phyloP scores from a whole-genome alignment of 2,797 vertebrate species.

The Fistularia tabacaria region DNA sequence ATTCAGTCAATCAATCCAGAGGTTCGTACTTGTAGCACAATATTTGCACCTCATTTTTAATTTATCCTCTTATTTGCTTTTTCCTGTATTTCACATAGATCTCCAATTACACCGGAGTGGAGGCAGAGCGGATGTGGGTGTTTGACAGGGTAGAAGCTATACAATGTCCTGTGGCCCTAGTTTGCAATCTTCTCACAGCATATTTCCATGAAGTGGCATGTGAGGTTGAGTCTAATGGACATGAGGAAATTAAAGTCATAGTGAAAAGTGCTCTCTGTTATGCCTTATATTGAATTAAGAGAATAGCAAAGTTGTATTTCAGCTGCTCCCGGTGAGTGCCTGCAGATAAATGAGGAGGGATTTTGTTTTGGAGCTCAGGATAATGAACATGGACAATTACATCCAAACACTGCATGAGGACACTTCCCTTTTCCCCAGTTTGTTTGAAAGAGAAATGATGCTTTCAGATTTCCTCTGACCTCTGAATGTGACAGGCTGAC shows the following conservation, averaged over 20 bases:
- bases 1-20: no score
- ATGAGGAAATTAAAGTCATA: slow-evolving; percentile 60
- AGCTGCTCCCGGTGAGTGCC: slow-evolving; percentile 37
- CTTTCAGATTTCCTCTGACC: slow-evolving; percentile 22
- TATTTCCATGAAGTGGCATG: slow-evolving; percentile 45
- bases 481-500: slow-evolving; percentile 11
- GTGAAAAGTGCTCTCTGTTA: slow-evolving; percentile 57
- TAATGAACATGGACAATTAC: slow-evolving; percentile 67
- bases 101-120: slow-evolving; percentile 42
- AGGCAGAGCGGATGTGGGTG: slow-evolving; percentile 52
- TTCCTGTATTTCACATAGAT: slow-evolving; percentile 37
- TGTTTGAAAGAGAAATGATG: slow-evolving; percentile 43
- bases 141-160: slow-evolving; percentile 53
- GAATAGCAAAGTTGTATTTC: slow-evolving; percentile 42
- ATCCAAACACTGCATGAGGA: slow-evolving; percentile 59
- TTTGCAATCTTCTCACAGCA: slow-evolving; percentile 29
- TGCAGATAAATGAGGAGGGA: slow-evolving; percentile 50
- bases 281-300: slow-evolving; percentile 54
- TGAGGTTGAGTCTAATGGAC: slow-evolving; percentile 58
- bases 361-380: slow-evolving; percentile 49
- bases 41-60: slow-evolving; percentile 21
- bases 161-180: slow-evolving; percentile 27
- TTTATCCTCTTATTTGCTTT: slow-evolving; percentile 36
- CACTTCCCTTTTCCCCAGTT: slow-evolving; percentile 39
- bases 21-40: no score